Evolutionary conservation across 1,140 invertebrate genomes (phyloP).

Genomic region (Drosophila bocqueti): DNA sequence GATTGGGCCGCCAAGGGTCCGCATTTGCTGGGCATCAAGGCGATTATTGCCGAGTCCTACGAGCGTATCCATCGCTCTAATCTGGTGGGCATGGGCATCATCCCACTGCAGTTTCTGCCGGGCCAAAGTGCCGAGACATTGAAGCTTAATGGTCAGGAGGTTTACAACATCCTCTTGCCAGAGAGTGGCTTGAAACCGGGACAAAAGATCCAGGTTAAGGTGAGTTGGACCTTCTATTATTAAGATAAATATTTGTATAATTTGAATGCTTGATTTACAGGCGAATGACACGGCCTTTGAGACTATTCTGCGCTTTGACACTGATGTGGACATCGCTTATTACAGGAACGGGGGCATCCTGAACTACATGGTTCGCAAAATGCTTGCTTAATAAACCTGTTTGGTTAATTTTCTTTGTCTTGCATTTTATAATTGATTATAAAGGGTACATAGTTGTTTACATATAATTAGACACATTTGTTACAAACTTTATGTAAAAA

Average conservation of each 20-base stretch:
- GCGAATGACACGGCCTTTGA: slow-evolving; percentile 86
- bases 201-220: slow-evolving; percentile 77
- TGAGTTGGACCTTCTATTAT: slow-evolving; percentile 2
- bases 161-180: slow-evolving; percentile 92
- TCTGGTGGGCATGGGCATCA: slow-evolving; percentile 98
- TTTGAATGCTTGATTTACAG: slow-evolving; percentile 14
- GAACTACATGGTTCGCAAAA: slow-evolving; percentile 98
- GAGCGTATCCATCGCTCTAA: slow-evolving; percentile 91
- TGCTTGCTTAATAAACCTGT: slow-evolving; percentile 85
- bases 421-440: neutral
- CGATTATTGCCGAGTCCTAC: no score
- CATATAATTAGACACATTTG: neutral
- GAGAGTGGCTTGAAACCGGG: slow-evolving; percentile 86
- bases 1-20: no score
- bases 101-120: slow-evolving; percentile 95
- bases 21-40: no score
- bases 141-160: slow-evolving; percentile 93
- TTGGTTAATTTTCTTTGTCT: neutral
- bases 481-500: neutral
- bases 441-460: neutral
- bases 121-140: slow-evolving; percentile 93
- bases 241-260: neutral
- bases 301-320: slow-evolving; percentile 92
- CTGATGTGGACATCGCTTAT: slow-evolving; percentile 97
- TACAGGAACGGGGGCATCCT: slow-evolving; percentile 97